Evolutionary conservation across 1,140 invertebrate species (phyloP).

Genomic region (Megalopta genalis): DNA sequence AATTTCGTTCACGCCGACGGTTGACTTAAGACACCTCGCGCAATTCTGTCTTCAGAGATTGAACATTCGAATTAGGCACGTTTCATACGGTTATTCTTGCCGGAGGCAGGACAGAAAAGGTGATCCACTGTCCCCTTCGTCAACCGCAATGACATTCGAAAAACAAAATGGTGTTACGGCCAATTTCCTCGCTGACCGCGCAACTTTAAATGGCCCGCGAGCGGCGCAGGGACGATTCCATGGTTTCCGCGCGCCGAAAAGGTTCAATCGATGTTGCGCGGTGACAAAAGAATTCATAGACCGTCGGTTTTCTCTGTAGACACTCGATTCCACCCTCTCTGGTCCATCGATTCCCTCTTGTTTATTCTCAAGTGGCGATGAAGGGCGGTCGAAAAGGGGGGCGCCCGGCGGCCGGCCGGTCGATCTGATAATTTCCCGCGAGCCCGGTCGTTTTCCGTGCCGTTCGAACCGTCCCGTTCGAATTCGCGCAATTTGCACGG

Average conservation of each 20-base stretch:
- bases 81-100: no score
- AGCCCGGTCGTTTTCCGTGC: conserved; percentile 9
- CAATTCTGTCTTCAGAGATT: no score
- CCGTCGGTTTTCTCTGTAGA: conserved; percentile 51
- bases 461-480: neutral
- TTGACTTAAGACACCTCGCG: no score
- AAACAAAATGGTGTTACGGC: no score
- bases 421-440: conserved; percentile 41
- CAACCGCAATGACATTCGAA: no score
- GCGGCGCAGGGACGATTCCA: conserved; percentile 29
- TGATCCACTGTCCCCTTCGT: no score
- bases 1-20: no score
- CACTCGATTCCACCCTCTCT: conserved; percentile 56
- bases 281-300: conserved; percentile 60
- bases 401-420: conserved; percentile 10
- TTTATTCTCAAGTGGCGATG: conserved; percentile 60
- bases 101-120: no score
- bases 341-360: conserved; percentile 62
- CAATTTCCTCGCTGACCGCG: neutral
- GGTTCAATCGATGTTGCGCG: conserved; percentile 29
- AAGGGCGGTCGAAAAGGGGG: conserved; percentile 36
- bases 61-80: no score
- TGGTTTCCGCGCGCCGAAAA: conserved; percentile 35
- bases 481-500: neutral
- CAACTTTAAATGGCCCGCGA: neutral